Percentiles rank a stretch among this genome's conserved stretches.
phyloP scores from a whole-genome alignment of 1,140 invertebrate species.

The Drosophila lacteicornis region DNA sequence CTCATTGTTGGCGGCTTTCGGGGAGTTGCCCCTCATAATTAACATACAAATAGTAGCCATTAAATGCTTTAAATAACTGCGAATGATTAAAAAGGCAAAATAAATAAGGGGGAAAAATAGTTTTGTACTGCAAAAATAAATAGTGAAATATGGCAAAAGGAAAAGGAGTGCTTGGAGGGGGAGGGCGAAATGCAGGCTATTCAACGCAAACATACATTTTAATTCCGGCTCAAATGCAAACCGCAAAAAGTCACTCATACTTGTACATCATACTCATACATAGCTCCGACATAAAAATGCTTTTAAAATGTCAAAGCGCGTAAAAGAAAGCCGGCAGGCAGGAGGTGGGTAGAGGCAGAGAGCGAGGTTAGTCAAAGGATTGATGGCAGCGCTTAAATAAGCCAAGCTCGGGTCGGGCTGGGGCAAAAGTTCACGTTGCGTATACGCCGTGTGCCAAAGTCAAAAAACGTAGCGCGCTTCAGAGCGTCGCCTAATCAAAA shows the following conservation, averaged over 20 bases:
- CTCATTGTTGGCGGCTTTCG: slow-evolving; percentile 12
- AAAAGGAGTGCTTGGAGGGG: slow-evolving; percentile 4
- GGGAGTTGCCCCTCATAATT: slow-evolving; percentile 52
- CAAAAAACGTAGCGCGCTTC: slow-evolving; percentile 59
- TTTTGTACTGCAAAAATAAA: slow-evolving; percentile 22
- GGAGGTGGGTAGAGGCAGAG: neutral
- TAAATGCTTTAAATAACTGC: slow-evolving; percentile 76
- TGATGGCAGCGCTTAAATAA: slow-evolving; percentile 74
- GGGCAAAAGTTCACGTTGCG: slow-evolving; percentile 69
- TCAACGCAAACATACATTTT: slow-evolving; percentile 43
- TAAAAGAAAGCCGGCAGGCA: slow-evolving; percentile 55
- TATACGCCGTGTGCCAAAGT: slow-evolving; percentile 69
- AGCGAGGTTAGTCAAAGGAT: slow-evolving; percentile 63
- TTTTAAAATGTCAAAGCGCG: slow-evolving; percentile 83
- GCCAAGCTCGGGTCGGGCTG: slow-evolving; percentile 26
- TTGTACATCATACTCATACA: slow-evolving; percentile 4
- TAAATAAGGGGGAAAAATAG: slow-evolving; percentile 17
- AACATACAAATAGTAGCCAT: slow-evolving; percentile 70
- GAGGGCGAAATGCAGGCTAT: slow-evolving; percentile 49
- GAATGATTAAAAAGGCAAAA: slow-evolving; percentile 45
- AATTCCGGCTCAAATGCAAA: slow-evolving; percentile 38
- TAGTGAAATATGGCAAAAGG: slow-evolving; percentile 31
- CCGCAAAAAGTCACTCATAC: slow-evolving; percentile 71
- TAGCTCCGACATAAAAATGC: slow-evolving; percentile 71
- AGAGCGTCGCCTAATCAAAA: slow-evolving; percentile 76